Conservation (phyloP, 1,140 invertebrate genomes). For the Danaus plexippus region DNA sequence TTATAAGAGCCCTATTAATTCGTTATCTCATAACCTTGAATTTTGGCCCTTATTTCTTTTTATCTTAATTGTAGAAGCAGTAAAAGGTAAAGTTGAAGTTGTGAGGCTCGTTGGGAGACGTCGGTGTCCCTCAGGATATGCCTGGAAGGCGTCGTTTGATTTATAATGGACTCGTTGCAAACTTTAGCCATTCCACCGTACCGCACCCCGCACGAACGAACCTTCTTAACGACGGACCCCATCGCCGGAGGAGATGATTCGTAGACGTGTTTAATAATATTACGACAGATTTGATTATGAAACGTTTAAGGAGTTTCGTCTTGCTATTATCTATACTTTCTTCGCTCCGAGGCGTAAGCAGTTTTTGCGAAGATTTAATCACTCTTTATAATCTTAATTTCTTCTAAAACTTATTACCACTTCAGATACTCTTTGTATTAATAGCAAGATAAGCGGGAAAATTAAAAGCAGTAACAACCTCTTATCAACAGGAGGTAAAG, state of each 20-base stretch:
- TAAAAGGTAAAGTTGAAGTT: constrained; percentile 65
- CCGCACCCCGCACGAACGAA: constrained; percentile 36
- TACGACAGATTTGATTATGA: constrained; percentile 71
- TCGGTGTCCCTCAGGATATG: constrained; percentile 63
- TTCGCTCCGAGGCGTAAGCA: constrained; percentile 23
- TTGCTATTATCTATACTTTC: constrained; percentile 50
- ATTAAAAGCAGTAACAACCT: no score
- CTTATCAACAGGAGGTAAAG: no score
- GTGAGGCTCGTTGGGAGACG: constrained; percentile 49
- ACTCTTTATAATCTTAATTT: no score
- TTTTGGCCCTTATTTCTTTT: constrained; percentile 67
- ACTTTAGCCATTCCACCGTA: constrained; percentile 65
- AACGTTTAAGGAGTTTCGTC: constrained; percentile 60
- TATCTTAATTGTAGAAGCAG: constrained; percentile 71
- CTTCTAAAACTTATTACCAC: no score
- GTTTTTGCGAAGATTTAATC: constrained; percentile 5
- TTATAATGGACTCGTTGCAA: constrained; percentile 71
- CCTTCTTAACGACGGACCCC: constrained; percentile 67
- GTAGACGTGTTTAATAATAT: constrained; percentile 71
- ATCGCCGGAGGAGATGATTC: constrained; percentile 68
- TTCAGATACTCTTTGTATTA: no score
- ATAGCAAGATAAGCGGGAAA: no score
- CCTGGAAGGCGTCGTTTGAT: constrained; percentile 69
- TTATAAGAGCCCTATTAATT: constrained; percentile 50
- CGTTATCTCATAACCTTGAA: constrained; percentile 70